phyloP scores from a whole-genome alignment of 30 jellyfish, hydroid and myxozoan species.

The Aurelia coerulea region DNA sequence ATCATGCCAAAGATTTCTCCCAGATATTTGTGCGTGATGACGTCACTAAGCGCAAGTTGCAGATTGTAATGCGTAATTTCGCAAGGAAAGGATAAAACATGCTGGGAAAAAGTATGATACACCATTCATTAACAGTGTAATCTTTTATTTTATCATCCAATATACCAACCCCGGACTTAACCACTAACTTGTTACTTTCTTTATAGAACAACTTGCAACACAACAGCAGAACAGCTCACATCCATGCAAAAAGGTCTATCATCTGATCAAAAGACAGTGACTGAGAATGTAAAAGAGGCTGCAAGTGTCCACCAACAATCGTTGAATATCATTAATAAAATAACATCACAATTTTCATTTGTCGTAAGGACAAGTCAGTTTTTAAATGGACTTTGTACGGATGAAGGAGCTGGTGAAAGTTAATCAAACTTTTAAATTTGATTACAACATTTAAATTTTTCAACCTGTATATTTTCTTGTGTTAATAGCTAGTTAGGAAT shows the following conservation, averaged over 20 bases:
- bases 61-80: no score
- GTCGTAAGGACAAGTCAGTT: constrained; percentile 22
- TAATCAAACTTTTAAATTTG: neutral
- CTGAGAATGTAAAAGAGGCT: constrained; percentile 5
- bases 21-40: no score
- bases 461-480: no score
- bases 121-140: no score
- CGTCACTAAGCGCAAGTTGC: no score
- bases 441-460: no score
- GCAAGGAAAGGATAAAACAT: no score
- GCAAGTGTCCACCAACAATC: constrained; percentile 9
- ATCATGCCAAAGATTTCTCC: no score
- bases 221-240: constrained; percentile 7
- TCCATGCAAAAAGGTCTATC: constrained; percentile 18
- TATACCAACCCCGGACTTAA: no score
- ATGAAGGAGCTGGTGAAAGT: constrained; percentile 34
- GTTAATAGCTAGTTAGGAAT: no score
- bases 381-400: constrained; percentile 20
- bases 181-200: neutral
- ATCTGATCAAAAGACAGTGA: constrained; percentile 7
- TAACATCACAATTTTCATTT: constrained; percentile 9
- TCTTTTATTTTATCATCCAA: no score
- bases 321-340: constrained; percentile 8
- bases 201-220: constrained; percentile 3
- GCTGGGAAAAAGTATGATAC: no score